Conservation (phyloP, 1,140 invertebrate species). For the Saxidomus purpurata region DNA sequence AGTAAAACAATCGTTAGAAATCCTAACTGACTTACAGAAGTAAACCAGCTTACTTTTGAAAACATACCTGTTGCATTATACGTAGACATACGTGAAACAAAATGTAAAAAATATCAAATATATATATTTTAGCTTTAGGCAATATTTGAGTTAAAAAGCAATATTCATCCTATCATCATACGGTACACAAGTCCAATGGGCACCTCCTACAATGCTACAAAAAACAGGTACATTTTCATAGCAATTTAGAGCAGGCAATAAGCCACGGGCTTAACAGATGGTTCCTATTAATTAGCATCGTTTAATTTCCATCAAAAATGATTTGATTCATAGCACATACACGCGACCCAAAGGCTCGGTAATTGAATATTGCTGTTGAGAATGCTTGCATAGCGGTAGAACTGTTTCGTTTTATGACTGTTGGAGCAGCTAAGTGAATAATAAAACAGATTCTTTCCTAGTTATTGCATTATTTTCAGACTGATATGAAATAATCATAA, state of each 20-base stretch:
- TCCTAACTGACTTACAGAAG: too few species aligned
- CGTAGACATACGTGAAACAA: neutral
- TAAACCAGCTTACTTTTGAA: too few species aligned
- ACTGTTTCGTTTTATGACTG: neutral
- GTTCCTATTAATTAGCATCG: neutral
- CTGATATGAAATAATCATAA: neutral
- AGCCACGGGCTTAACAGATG: constrained; percentile 9
- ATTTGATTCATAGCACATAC: constrained; percentile 14
- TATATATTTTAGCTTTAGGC: neutral
- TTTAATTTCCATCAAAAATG: constrained; percentile 8
- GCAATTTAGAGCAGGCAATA: neutral
- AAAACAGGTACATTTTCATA: constrained; percentile 9
- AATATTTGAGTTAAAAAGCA: neutral
- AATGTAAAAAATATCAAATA: neutral
- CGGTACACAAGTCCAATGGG: neutral
- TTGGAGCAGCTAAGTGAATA: neutral
- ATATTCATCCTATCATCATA: neutral
- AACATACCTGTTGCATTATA: neutral
- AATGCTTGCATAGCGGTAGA: neutral
- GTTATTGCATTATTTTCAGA: neutral
- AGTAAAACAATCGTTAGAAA: too few species aligned
- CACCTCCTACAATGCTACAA: neutral
- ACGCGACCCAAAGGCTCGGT: neutral
- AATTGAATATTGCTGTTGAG: neutral
- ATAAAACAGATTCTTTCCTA: neutral